A percentile compares a stretch with the other conserved stretches of the same genome.
phyloP scores from a whole-genome alignment of 2,113 vertebrate species.

The Pelusios castaneus region DNA sequence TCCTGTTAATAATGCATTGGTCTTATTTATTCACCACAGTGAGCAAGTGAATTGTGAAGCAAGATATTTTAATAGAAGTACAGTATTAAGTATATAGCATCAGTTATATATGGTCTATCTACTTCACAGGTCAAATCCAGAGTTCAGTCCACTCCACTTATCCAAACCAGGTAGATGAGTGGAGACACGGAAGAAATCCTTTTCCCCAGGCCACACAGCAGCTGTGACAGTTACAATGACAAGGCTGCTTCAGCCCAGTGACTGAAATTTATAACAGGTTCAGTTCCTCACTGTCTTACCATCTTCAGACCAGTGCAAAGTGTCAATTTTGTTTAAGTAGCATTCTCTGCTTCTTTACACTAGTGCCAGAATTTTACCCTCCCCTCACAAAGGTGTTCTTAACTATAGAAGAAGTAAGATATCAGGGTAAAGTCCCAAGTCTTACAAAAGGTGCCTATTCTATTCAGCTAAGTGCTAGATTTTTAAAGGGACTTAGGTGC shows the following conservation, averaged over 20 bases:
- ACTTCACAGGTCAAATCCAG: not conserved
- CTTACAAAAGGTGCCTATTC: not conserved
- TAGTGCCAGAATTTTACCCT: not conserved
- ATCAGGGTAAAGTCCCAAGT: not conserved
- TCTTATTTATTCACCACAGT: not conserved
- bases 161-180: rapidly evolving
- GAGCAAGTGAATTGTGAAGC: not conserved
- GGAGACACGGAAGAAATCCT: not conserved
- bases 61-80: not conserved
- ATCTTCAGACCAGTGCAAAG: not conserved
- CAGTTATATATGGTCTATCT: not conserved
- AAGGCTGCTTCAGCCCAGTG: not conserved
- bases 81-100: not conserved
- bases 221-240: not conserved
- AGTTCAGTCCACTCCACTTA: not conserved
- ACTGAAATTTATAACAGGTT: not conserved
- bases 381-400: not conserved
- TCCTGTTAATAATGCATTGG: not conserved
- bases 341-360: not conserved
- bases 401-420: not conserved
- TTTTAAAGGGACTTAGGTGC: not conserved
- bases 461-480: too few species aligned
- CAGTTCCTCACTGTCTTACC: rapidly evolving
- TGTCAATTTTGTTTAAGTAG: not conserved
- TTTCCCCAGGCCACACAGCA: not conserved